phyloP scores from a whole-genome alignment of 2,113 vertebrate species.

The Phalacrocorax carbo region DNA sequence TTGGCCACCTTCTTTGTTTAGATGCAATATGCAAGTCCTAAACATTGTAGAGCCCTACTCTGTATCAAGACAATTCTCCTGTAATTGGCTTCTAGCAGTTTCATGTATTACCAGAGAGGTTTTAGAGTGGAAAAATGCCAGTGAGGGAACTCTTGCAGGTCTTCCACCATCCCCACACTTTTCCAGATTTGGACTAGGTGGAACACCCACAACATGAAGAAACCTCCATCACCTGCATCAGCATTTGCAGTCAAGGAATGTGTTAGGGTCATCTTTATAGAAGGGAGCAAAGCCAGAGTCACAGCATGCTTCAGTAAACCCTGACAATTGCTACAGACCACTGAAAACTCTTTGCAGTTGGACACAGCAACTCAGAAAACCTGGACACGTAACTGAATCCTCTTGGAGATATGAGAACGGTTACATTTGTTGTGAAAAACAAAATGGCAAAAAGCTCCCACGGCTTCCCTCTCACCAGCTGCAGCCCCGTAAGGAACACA shows the following conservation, averaged over 20 bases:
- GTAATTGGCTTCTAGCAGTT: neutral
- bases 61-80: neutral
- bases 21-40: neutral
- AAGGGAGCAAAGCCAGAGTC: neutral
- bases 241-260: neutral
- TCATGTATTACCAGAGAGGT: neutral
- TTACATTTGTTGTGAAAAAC: neutral
- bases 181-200: neutral
- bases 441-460: neutral
- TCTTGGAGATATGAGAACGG: neutral
- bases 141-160: neutral
- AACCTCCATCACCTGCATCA: neutral
- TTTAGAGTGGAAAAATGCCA: neutral
- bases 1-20: neutral
- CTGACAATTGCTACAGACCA: neutral
- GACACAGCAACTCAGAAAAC: neutral
- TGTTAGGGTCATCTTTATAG: neutral
- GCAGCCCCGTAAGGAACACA: neutral
- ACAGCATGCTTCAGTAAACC: neutral
- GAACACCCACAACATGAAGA: neutral
- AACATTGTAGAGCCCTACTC: neutral
- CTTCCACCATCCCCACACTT: neutral
- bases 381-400: neutral
- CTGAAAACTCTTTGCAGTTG: neutral
- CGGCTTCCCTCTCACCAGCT: neutral